A percentile compares a stretch with the other conserved stretches of the same genome.
phyloP scores from a whole-genome alignment of 2,888 invertebrate genomes.

The Nasonia oneida region DNA sequence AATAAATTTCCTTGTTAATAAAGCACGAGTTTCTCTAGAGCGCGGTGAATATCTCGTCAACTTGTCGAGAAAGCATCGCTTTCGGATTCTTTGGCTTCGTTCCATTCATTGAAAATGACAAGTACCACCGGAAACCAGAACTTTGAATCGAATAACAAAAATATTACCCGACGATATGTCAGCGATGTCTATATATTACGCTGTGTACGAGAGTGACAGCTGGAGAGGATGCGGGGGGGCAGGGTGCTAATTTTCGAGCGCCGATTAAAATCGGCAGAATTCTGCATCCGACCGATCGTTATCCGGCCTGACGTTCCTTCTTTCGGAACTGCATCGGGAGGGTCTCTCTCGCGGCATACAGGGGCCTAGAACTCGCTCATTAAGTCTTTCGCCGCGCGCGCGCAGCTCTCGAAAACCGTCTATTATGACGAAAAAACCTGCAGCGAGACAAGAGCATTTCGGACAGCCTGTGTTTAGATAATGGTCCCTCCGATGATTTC shows the following conservation, averaged over 20 bases:
- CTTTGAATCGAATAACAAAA: background rate
- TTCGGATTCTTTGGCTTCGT: background rate
- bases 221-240: background rate
- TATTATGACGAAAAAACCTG: constrained; percentile 49
- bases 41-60: constrained; percentile 1
- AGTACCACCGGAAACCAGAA: background rate
- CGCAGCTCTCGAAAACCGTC: constrained; percentile 50
- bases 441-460: constrained; percentile 30
- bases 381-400: constrained; percentile 52
- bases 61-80: background rate
- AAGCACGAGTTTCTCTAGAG: background rate
- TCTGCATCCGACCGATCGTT: constrained; percentile 45
- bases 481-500: constrained; percentile 51
- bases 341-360: background rate
- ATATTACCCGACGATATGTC: background rate
- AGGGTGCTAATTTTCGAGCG: constrained; percentile 25
- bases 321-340: background rate
- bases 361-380: constrained; percentile 51
- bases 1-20: background rate
- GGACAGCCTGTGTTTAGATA: constrained; percentile 61
- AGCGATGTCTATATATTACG: background rate
- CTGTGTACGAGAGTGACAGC: constrained; percentile 42
- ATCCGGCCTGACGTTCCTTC: constrained; percentile 9
- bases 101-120: background rate
- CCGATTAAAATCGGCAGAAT: constrained; percentile 48